A percentile compares a stretch with the other conserved stretches of the same genome.
phyloP scores from a whole-genome alignment of 2,888 invertebrate genomes.

The Trilocha varians region DNA sequence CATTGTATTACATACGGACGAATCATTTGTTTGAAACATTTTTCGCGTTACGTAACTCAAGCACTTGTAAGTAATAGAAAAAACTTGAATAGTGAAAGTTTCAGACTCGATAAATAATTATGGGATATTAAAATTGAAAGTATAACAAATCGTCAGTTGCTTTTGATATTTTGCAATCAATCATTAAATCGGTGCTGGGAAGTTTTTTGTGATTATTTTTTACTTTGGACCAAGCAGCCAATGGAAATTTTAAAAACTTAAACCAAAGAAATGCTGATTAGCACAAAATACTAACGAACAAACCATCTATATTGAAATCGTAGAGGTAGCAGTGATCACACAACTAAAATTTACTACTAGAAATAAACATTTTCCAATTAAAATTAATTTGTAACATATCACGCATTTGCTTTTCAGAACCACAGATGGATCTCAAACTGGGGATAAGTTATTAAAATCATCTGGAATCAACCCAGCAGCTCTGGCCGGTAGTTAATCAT shows the following conservation, averaged over 20 bases:
- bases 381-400: not conserved
- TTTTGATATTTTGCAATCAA: slow-evolving; percentile 31
- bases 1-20: not conserved
- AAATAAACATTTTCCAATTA: too few species aligned
- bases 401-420: not conserved
- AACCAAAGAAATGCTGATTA: too few species aligned
- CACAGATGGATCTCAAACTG: not conserved
- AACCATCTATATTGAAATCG: too few species aligned
- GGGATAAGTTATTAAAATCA: not conserved
- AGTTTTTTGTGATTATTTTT: slow-evolving; percentile 1
- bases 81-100: slow-evolving; percentile 50
- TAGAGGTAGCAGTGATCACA: too few species aligned
- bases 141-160: slow-evolving; percentile 45
- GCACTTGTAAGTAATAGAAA: slow-evolving; percentile 25
- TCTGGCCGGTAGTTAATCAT: slow-evolving; percentile 38
- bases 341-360: too few species aligned
- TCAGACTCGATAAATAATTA: slow-evolving; percentile 39
- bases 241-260: too few species aligned
- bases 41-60: slow-evolving; percentile 21
- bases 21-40: not conserved
- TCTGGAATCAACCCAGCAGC: slow-evolving; percentile 15
- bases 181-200: slow-evolving; percentile 18
- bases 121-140: slow-evolving; percentile 46
- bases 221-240: too few species aligned
- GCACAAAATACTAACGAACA: too few species aligned